Evolutionary conservation across 2,888 invertebrate genomes (phyloP).

Genomic region (Dinocampus coccinellae): DNA sequence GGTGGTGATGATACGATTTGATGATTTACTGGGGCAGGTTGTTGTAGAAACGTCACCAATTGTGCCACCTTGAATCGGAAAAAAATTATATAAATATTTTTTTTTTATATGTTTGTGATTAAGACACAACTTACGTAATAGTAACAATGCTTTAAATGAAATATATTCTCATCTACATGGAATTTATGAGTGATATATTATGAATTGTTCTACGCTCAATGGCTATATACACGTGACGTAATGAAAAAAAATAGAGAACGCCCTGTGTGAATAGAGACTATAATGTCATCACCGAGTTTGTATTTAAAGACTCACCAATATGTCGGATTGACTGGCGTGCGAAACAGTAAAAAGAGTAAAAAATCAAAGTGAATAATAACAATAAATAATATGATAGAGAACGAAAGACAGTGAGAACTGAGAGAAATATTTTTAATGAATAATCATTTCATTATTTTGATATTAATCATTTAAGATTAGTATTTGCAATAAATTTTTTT

Average conservation of each 20-base stretch:
- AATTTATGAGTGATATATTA: slow-evolving; percentile 26
- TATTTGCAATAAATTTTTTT: background rate
- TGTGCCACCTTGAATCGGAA: slow-evolving; percentile 75
- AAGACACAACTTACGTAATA: background rate
- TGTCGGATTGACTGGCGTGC: slow-evolving; percentile 64
- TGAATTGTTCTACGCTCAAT: slow-evolving; percentile 1
- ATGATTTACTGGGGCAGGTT: slow-evolving; percentile 70
- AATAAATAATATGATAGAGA: background rate
- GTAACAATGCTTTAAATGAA: background rate
- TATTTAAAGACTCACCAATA: slow-evolving; percentile 58
- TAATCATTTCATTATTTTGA: slow-evolving; percentile 20
- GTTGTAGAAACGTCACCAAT: slow-evolving; percentile 82
- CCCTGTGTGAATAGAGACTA: slow-evolving; percentile 29
- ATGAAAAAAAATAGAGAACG: slow-evolving; percentile 22
- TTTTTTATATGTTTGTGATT: background rate
- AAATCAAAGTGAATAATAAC: slow-evolving; percentile 10
- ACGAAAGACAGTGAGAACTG: background rate
- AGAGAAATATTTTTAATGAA: slow-evolving; percentile 13
- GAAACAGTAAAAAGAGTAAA: slow-evolving; percentile 44
- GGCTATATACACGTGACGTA: slow-evolving; percentile 22
- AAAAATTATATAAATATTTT: background rate
- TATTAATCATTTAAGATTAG: slow-evolving; percentile 7
- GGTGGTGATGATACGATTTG: slow-evolving; percentile 58
- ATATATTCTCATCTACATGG: slow-evolving; percentile 1
- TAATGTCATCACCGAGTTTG: slow-evolving; percentile 26